Conservation (phyloP, 2,888 invertebrate genomes). For the Ceramica pisi region DNA sequence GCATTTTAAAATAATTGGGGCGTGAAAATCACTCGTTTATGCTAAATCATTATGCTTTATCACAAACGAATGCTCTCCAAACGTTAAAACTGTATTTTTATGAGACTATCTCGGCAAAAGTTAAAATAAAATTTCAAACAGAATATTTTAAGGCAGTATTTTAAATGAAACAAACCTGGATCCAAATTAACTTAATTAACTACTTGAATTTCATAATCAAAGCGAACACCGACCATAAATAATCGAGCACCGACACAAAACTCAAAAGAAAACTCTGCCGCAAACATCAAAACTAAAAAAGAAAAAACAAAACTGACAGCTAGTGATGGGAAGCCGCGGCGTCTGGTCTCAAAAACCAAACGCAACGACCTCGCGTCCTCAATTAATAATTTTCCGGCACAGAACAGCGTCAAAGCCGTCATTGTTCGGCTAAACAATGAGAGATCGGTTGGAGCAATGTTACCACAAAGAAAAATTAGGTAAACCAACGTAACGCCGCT, state of each 20-base stretch:
- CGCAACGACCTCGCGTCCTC: constrained; percentile 72
- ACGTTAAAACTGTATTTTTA: constrained; percentile 17
- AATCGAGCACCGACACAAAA: constrained; percentile 31
- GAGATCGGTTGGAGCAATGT: constrained; percentile 75
- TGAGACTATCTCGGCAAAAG: background rate
- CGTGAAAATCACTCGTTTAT: constrained; percentile 52
- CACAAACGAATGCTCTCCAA: constrained; percentile 29
- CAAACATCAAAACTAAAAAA: constrained; percentile 35
- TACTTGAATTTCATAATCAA: constrained; percentile 32
- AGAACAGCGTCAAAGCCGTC: constrained; percentile 70
- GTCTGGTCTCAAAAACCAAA: constrained; percentile 60
- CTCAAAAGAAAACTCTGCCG: constrained; percentile 44
- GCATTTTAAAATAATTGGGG: constrained; percentile 57
- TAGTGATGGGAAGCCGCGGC: constrained; percentile 56
- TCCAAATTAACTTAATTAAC: background rate
- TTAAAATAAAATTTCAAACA: background rate
- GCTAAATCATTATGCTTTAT: constrained; percentile 28
- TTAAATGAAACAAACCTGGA: background rate
- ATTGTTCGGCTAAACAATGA: constrained; percentile 83
- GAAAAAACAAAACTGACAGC: constrained; percentile 51
- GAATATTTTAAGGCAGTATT: background rate
- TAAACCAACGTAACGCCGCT: constrained; percentile 79
- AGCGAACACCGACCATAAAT: constrained; percentile 39
- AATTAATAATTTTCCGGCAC: constrained; percentile 80
- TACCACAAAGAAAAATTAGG: constrained; percentile 83